Evolutionary conservation across 1,140 invertebrate species (phyloP).

Genomic region (Pseudomyrmex cubaensis): DNA sequence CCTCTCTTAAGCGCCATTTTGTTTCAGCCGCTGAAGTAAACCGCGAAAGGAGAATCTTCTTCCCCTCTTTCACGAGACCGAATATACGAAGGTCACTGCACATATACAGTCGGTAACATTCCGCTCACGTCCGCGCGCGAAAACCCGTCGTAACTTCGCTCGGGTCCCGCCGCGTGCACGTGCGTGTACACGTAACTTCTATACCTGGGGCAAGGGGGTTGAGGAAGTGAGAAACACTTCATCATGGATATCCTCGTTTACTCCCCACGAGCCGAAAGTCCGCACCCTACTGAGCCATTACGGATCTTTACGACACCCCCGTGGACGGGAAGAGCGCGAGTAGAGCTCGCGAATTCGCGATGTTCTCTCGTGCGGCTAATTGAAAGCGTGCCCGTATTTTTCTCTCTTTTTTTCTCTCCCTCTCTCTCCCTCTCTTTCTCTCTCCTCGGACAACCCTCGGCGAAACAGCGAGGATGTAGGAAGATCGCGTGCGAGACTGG

Average conservation of each 20-base stretch:
- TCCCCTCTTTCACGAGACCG: too few relatives aligned
- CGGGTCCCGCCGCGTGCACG: background rate
- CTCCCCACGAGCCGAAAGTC: conserved; percentile 48
- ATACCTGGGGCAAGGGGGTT: background rate
- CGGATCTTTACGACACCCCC: conserved; percentile 66
- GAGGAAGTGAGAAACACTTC: conserved; percentile 59
- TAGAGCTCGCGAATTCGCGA: conserved; percentile 20
- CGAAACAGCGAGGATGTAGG: background rate
- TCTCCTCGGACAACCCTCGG: background rate
- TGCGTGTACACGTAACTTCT: conserved; percentile 23
- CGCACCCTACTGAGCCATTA: conserved; percentile 59
- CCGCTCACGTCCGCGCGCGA: conserved; percentile 53
- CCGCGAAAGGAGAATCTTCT: too few relatives aligned
- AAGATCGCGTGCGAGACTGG: background rate
- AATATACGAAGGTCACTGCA: background rate
- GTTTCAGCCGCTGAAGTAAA: too few relatives aligned
- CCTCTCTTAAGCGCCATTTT: too few relatives aligned
- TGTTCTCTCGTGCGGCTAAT: conserved; percentile 67
- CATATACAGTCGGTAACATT: conserved; percentile 33
- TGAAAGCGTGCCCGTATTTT: conserved; percentile 69
- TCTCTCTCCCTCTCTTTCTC: too few relatives aligned
- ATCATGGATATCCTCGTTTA: conserved; percentile 62
- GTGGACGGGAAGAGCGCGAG: background rate
- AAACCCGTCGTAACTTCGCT: conserved; percentile 52
- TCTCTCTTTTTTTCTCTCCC: background rate